Conservation (phyloP, 2,797 vertebrate genomes). For the Ptychadena robeensis region DNA sequence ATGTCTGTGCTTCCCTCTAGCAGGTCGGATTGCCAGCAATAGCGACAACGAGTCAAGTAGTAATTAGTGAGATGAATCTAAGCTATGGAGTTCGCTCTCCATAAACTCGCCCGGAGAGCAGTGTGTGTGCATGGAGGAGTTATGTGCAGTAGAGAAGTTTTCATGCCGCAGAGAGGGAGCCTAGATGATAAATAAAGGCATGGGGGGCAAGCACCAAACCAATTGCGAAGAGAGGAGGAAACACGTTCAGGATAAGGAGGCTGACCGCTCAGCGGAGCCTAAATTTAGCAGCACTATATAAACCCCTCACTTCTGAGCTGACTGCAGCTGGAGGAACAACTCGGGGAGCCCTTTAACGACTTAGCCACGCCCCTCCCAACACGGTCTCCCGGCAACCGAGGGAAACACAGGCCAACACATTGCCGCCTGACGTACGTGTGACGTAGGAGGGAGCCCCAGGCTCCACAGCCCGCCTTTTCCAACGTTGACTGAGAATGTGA, state of each 20-base stretch:
- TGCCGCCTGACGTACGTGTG: neutral
- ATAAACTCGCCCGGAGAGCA: conserved; percentile 1
- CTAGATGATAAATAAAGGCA: conserved; percentile 74
- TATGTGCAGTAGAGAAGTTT: conserved; percentile 67
- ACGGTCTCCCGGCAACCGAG: conserved; percentile 65
- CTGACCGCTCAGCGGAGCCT: conserved; percentile 76
- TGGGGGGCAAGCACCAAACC: conserved; percentile 70
- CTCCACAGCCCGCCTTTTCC: conserved; percentile 22
- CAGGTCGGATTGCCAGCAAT: conserved; percentile 17
- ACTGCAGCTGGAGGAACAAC: conserved; percentile 65
- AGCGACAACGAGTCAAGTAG: neutral
- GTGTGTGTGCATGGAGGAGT: conserved; percentile 51
- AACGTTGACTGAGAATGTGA: conserved; percentile 9
- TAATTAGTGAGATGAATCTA: neutral
- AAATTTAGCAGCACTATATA: conserved; percentile 96
- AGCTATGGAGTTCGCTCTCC: neutral
- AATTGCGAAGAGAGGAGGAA: conserved; percentile 89
- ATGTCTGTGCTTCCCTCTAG: conserved; percentile 67
- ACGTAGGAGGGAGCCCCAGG: conserved; percentile 49
- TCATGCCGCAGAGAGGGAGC: conserved; percentile 72
- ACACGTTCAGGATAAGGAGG: conserved; percentile 86
- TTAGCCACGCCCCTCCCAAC: conserved; percentile 53
- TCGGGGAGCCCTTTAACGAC: conserved; percentile 63
- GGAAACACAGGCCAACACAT: conserved; percentile 68
- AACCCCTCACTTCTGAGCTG: conserved; percentile 65